Evolutionary conservation across 2,797 vertebrate species (phyloP).

Genomic region (Parauchenoglanis ngamensis): DNA sequence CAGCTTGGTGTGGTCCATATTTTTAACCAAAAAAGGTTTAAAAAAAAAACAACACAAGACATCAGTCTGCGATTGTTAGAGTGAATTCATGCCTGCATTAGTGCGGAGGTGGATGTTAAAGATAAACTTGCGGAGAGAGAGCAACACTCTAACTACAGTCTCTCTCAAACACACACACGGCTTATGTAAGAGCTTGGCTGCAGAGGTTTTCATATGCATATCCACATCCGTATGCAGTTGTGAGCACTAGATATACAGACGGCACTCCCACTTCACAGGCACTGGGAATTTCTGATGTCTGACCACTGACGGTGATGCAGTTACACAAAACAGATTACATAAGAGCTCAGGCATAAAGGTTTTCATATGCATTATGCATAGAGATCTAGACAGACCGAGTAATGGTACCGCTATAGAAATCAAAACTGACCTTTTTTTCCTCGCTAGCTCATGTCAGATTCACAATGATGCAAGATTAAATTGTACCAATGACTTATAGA

Average conservation of each 20-base stretch:
- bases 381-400: neutral
- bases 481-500: neutral
- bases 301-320: neutral
- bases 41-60: neutral
- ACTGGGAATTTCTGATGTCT: neutral
- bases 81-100: constrained; percentile 22
- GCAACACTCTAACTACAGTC: neutral
- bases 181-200: constrained; percentile 54
- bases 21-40: neutral
- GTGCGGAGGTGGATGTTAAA: constrained; percentile 37
- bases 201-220: constrained; percentile 47
- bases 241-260: constrained; percentile 36
- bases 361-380: neutral
- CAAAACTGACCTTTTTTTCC: neutral
- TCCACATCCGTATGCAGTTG: constrained; percentile 22
- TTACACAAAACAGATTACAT: neutral
- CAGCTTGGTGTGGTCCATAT: neutral
- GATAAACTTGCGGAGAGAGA: neutral
- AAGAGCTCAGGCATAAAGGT: neutral
- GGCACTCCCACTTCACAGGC: constrained; percentile 32
- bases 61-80: no score
- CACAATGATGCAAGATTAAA: no score
- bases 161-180: neutral
- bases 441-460: neutral
- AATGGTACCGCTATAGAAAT: neutral